Evolutionary conservation across 2,888 invertebrate genomes (phyloP).

Genomic region (Meghimatium bilineatum): DNA sequence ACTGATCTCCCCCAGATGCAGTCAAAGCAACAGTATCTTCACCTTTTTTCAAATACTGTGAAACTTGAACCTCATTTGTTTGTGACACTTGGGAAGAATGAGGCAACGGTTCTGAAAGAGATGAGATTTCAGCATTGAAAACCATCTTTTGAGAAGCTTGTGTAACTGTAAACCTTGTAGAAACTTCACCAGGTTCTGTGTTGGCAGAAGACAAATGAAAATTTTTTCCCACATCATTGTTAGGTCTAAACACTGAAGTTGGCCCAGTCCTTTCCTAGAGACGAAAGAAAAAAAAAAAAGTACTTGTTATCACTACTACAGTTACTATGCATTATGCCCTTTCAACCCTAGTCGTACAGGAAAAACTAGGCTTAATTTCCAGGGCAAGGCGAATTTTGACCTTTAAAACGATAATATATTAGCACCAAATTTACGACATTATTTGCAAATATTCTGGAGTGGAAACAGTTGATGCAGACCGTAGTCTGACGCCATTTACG

Average conservation of each 20-base stretch:
- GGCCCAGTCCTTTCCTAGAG: constrained; percentile 11
- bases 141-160: constrained; percentile 35
- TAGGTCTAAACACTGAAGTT: not conserved
- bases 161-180: constrained; percentile 16
- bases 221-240: constrained; percentile 5
- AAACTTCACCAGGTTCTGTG: constrained; percentile 20
- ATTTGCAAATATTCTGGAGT: too few relatives aligned
- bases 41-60: not conserved
- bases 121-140: constrained; percentile 41
- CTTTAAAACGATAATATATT: too few relatives aligned
- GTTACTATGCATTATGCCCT: too few relatives aligned
- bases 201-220: constrained; percentile 45
- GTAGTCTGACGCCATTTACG: too few relatives aligned
- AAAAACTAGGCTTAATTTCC: too few relatives aligned
- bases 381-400: too few relatives aligned
- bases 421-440: too few relatives aligned
- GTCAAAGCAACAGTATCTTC: not conserved
- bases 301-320: not conserved
- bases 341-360: too few relatives aligned
- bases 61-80: not conserved
- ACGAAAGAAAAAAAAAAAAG: not conserved
- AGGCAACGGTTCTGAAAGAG: constrained; percentile 44
- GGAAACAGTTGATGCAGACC: too few relatives aligned
- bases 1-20: not conserved
- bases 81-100: constrained; percentile 46